Evolutionary conservation across 2,888 invertebrate species (phyloP).

Genomic region (Caenorhabditis afra): DNA sequence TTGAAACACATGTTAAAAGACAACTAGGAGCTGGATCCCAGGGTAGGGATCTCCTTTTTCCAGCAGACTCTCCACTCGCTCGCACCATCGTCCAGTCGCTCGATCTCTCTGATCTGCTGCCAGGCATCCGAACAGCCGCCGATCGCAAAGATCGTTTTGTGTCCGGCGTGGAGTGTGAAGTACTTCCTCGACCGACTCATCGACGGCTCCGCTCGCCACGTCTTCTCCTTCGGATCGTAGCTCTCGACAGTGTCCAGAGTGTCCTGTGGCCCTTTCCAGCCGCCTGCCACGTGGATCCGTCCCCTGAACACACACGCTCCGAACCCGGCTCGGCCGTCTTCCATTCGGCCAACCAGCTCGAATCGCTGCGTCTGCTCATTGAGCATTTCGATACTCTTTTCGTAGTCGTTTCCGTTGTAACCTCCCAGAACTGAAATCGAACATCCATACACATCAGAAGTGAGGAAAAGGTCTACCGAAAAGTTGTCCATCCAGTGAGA

Average conservation of each 20-base stretch:
- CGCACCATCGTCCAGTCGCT: neutral
- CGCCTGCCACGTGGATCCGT: constrained; percentile 18
- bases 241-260: constrained; percentile 2
- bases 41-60: no score
- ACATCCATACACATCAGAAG: neutral
- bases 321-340: constrained; percentile 12
- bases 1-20: no score
- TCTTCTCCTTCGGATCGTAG: constrained; percentile 1
- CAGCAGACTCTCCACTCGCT: no score
- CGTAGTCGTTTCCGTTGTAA: constrained; percentile 9
- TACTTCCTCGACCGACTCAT: constrained; percentile 6
- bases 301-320: constrained; percentile 4
- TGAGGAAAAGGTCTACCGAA: constrained; percentile 2
- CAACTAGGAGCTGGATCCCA: no score
- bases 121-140: neutral
- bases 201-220: constrained; percentile 15
- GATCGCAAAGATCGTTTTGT: neutral
- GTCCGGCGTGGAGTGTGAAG: neutral
- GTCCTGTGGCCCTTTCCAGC: neutral
- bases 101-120: neutral
- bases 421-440: constrained; percentile 20
- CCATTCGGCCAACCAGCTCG: constrained; percentile 2
- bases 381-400: neutral
- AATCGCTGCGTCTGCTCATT: neutral
- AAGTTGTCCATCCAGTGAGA: neutral